Base-by-base conservation (phyloP, 2,797 vertebrate genomes). In the Peromyscus attwateri region DNA sequence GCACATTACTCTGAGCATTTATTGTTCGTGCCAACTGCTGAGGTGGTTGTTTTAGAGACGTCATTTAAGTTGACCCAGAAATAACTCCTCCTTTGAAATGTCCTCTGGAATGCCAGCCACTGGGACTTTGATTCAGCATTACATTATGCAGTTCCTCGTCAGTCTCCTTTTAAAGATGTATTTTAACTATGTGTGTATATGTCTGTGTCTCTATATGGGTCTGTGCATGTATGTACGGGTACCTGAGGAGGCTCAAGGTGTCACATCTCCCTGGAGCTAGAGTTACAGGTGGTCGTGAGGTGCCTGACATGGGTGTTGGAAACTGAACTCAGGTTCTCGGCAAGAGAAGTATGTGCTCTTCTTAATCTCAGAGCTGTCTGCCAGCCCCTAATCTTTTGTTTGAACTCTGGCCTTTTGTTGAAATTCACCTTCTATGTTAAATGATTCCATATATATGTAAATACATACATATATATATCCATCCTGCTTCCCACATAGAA, bases 41-140 rank as follows among this genome's bases (percentile, higher is more conserved):
- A 94, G 91, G 89, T 95, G 91, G 89, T 95, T 96, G 95, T 96
- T 97, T 97, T 96, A 80, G 92, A 95, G 82, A 57, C 49, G 46
- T 12, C 40, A 46, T 94, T 93, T 94, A 89, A 73, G 68, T 70
- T 81, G 96, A 96, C 96, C 95, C 92, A 95, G 95, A 97, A 96
- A 96, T 71, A 84, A 79, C 87, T 87, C 87, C 95, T 89, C 62
- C 62, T 91, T 31, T 76, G 92, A 93, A 92, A 84, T 17, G 66
- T 55, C 57, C 77, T 81, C 75, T 87, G 57, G 82, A 95, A 46
- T 77, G n/a, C 68, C 77, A 27, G 49, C 91, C 29, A 3, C 76
- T 92, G 84, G 34, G 76, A 57, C 46, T 91, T 60, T 23, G 46
- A 91, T 70, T 70, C 25, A 34, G 49, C 62, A 27, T 80, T 40